Conservation (phyloP, 1,140 invertebrate species). For the Periplaneta americana region DNA sequence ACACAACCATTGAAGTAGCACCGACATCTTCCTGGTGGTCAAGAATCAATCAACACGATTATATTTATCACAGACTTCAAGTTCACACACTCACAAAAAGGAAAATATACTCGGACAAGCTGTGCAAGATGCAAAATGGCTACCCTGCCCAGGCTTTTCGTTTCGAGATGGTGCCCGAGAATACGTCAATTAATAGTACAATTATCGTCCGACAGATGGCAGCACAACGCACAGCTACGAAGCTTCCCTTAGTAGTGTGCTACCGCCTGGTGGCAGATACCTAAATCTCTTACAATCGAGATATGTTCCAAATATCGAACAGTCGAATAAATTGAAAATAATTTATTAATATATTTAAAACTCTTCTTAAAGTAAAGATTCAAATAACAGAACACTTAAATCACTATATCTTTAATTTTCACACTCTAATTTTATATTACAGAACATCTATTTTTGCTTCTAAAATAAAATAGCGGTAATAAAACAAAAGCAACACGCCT, state of each 20-base stretch:
- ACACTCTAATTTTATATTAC: neutral
- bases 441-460: neutral
- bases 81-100: conserved; percentile 5
- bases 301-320: neutral
- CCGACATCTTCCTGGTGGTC: conserved; percentile 4
- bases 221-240: neutral
- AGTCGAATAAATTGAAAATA: too few relatives aligned
- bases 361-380: too few relatives aligned
- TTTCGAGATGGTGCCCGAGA: neutral
- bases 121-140: conserved; percentile 18
- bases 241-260: neutral
- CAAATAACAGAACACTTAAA: too few relatives aligned
- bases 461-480: neutral
- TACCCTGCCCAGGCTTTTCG: conserved; percentile 10
- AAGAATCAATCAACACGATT: neutral
- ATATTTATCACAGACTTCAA: conserved; percentile 3
- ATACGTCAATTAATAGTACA: neutral
- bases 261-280: neutral
- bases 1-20: conserved; percentile 7
- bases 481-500: neutral
- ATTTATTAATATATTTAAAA: too few relatives aligned
- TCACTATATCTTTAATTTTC: neutral
- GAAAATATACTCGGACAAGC: neutral
- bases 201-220: neutral
- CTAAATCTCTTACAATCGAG: neutral